Evolutionary conservation across 2,888 invertebrate species (phyloP).

Genomic region (Tryphoninae sp.): DNA sequence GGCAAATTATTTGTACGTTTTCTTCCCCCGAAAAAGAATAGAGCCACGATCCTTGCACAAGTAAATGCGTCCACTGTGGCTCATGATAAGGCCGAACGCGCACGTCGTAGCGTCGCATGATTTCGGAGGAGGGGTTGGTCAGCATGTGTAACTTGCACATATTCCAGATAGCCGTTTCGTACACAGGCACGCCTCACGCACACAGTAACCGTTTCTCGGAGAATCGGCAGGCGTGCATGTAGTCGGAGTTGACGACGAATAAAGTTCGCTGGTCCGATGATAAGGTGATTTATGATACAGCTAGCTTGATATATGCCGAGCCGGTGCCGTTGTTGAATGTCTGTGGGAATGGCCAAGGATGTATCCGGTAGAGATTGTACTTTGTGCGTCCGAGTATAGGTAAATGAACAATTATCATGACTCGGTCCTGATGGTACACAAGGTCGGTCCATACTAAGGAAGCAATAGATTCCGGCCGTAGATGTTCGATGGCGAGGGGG

Average conservation of each 20-base stretch:
- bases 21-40: background rate
- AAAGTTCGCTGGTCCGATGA: background rate
- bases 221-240: background rate
- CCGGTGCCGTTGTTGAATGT: background rate
- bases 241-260: background rate
- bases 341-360: background rate
- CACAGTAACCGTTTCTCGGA: background rate
- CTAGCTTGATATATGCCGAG: background rate
- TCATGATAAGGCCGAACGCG: background rate
- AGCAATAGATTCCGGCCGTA: background rate
- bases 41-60: slow-evolving; percentile 2
- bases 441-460: slow-evolving; percentile 1
- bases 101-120: background rate
- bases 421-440: background rate
- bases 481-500: background rate
- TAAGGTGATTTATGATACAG: background rate
- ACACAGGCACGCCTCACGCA: background rate
- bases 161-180: background rate
- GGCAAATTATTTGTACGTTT: background rate
- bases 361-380: slow-evolving; percentile 9
- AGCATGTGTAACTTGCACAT: slow-evolving; percentile 14
- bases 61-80: background rate
- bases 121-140: background rate
- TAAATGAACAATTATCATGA: slow-evolving; percentile 2
- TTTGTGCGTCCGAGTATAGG: background rate